A percentile compares a stretch with the other conserved stretches of the same genome.
These are phyloP conservation scores for Caenorhabditis sp. DNA, from an alignment of 2,888 invertebrate species.

Conservation along the genomic window DNA sequence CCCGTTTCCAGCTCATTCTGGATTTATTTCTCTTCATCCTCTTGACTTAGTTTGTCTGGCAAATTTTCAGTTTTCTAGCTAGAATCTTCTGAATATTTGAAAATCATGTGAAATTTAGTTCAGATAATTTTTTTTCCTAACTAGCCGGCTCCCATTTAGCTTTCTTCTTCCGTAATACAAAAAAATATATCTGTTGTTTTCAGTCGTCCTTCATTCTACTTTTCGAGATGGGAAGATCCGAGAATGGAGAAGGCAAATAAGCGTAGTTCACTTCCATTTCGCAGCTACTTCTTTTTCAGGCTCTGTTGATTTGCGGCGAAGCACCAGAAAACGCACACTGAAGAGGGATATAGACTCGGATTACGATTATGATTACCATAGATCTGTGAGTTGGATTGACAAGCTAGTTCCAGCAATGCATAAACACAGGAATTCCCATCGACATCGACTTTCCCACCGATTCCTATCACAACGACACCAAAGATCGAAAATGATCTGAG, in stretches of 20 bases:
- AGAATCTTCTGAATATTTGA: neutral
- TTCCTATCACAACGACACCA: neutral
- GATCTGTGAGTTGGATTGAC: neutral
- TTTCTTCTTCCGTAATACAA: no score
- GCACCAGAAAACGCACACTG: slow-evolving; percentile 24
- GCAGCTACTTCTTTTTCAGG: neutral
- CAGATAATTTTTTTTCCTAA: no score
- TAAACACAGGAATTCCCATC: slow-evolving; percentile 9
- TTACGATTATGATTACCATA: slow-evolving; percentile 11
- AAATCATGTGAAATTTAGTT: no score
- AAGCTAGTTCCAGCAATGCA: neutral
- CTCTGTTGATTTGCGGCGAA: slow-evolving; percentile 11
- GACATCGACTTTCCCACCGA: neutral
- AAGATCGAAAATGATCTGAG: neutral
- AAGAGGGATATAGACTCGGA: slow-evolving; percentile 16
- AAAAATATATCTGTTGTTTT: neutral
- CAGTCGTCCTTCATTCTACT: neutral
- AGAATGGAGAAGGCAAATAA: slow-evolving; percentile 1
- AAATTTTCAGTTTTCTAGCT: no score
- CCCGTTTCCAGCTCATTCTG: neutral
- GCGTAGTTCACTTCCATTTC: neutral
- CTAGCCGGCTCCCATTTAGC: no score
- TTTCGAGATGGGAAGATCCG: neutral
- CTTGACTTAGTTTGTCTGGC: no score
- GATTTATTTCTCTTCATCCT: neutral